Conservation (phyloP, 1,140 invertebrate species). For the Caenorhabditis brenneri region DNA sequence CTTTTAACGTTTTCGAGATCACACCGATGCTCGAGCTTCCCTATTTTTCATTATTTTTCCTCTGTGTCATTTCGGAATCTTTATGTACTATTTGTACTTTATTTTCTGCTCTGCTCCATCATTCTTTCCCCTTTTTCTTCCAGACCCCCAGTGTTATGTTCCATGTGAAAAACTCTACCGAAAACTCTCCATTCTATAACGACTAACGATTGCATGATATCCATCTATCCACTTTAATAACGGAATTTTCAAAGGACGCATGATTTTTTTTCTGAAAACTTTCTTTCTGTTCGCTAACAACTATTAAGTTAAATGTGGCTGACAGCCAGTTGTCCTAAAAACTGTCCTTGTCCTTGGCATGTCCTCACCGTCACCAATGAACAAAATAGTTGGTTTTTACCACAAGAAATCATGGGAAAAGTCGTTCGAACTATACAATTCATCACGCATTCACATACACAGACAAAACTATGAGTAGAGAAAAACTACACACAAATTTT, state of each 20-base stretch:
- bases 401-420: slow-evolving; percentile 24
- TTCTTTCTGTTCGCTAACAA: not conserved
- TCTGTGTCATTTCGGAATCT: slow-evolving; percentile 37
- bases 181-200: not conserved
- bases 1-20: not conserved
- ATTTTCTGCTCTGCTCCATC: slow-evolving; percentile 13
- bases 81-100: slow-evolving; percentile 20
- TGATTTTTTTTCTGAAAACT: not conserved
- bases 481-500: not conserved
- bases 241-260: not conserved
- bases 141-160: slow-evolving; percentile 34
- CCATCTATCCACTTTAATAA: not conserved
- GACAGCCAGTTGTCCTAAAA: not conserved
- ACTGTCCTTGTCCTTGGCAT: not conserved
- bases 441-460: slow-evolving; percentile 30
- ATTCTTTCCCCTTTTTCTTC: not conserved
- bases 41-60: slow-evolving; percentile 6
- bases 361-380: slow-evolving; percentile 19
- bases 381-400: not conserved
- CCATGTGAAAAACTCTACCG: slow-evolving; percentile 7
- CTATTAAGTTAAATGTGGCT: not conserved
- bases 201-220: slow-evolving; percentile 5
- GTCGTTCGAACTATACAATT: slow-evolving; percentile 37
- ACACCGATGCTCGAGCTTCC: not conserved
- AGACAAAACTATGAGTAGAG: not conserved